Conservation (phyloP, 2,113 vertebrate species). For the Larimichthys crocea region DNA sequence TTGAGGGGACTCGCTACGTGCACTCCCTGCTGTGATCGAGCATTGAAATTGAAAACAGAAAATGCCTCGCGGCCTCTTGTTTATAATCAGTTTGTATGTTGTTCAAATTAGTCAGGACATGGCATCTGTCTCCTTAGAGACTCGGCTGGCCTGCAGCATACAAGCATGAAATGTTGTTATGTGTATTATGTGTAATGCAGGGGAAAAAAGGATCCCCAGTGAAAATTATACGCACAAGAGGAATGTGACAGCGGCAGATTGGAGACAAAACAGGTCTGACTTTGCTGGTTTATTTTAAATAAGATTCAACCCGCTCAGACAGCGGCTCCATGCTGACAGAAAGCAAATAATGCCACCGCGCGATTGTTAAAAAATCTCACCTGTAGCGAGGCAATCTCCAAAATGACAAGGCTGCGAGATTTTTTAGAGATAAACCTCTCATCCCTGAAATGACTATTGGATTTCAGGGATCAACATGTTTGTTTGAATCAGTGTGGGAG, state of each 20-base stretch:
- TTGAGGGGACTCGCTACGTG: conserved; percentile 5
- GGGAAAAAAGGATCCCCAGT: background rate
- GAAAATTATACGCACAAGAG: conserved; percentile 12
- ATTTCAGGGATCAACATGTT: conserved; percentile 23
- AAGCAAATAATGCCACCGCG: background rate
- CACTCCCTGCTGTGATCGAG: conserved; percentile 16
- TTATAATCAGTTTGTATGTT: conserved; percentile 63
- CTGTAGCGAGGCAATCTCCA: conserved; percentile 25
- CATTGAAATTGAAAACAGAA: conserved; percentile 34
- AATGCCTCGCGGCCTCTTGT: conserved; percentile 40
- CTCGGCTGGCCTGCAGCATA: conserved; percentile 34
- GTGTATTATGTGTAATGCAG: conserved; percentile 15
- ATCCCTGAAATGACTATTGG: conserved; percentile 45
- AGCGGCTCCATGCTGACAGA: background rate
- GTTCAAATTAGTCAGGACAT: conserved; percentile 63
- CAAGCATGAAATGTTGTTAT: conserved; percentile 34
- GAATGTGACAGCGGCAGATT: conserved; percentile 20
- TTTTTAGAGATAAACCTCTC: conserved; percentile 30
- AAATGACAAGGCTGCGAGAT: conserved; percentile 19
- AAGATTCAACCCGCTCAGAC: conserved; percentile 11
- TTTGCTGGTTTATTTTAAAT: conserved; percentile 26
- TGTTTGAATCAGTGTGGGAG: background rate
- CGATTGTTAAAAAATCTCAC: conserved; percentile 23
- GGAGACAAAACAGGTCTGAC: conserved; percentile 11
- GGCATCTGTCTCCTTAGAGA: conserved; percentile 56